Percentiles rank a stretch among this genome's conserved stretches.
Conservation (phyloP, 2,113 vertebrate genomes). For the Hyperoodon ampullatus region DNA sequence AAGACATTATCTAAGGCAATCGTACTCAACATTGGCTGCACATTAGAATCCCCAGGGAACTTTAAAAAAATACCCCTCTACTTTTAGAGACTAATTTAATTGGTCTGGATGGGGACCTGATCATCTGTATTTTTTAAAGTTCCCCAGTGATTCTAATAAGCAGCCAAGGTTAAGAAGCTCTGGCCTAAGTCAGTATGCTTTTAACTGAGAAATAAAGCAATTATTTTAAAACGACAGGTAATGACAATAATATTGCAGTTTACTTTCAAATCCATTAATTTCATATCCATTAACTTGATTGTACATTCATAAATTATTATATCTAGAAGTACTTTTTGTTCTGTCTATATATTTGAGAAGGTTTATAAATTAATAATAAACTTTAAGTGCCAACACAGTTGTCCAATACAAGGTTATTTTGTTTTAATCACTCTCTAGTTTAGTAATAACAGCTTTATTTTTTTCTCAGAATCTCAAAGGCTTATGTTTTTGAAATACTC, state of each 20-base stretch:
- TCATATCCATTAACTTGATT: not conserved
- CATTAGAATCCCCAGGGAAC: not conserved
- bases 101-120: not conserved
- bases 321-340: not conserved
- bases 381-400: not conserved
- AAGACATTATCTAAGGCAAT: not conserved
- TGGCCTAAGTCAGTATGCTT: not conserved
- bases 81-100: not conserved
- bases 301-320: not conserved
- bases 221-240: slow-evolving; percentile 23
- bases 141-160: not conserved
- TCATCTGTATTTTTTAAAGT: not conserved
- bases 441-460: not conserved
- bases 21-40: not conserved
- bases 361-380: not conserved
- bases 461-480: not conserved
- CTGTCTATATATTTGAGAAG: not conserved
- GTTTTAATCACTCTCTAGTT: not conserved
- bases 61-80: not conserved
- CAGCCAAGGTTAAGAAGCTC: not conserved
- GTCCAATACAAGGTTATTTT: not conserved
- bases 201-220: not conserved
- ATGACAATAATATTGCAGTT: not conserved
- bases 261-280: not conserved
- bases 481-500: not conserved